These are phyloP conservation scores for Auanema sp. DNA, from an alignment of 2,888 invertebrate genomes.

Conservation along the genomic window DNA sequence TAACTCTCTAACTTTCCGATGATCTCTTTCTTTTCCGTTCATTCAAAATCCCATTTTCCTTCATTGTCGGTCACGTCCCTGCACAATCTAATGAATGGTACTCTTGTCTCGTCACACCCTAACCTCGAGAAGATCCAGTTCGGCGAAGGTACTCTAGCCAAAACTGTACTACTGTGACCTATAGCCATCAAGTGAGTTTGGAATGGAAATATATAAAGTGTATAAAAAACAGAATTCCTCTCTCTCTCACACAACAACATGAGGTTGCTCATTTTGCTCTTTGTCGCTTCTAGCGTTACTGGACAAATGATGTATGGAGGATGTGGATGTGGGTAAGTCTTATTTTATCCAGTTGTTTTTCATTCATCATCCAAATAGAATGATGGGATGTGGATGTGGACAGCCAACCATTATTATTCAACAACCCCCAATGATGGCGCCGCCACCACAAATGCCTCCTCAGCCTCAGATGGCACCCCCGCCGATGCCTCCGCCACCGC, in stretches of 20 bases:
- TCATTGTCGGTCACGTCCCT: too few species aligned
- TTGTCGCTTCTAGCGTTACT: background rate
- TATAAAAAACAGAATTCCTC: background rate
- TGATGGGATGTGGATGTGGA: constrained; percentile 28
- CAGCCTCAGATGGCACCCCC: constrained; percentile 12
- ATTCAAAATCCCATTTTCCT: too few species aligned
- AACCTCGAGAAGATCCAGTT: too few species aligned
- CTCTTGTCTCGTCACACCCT: too few species aligned
- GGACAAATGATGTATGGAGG: constrained; percentile 13
- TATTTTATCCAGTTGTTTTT: background rate
- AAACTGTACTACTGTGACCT: constrained; percentile 1
- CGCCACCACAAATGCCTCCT: constrained; percentile 20
- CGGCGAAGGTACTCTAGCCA: background rate
- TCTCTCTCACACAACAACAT: too few species aligned
- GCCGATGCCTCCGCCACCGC: too few species aligned
- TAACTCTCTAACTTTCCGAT: too few species aligned
- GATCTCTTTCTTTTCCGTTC: too few species aligned
- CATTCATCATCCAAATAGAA: constrained; percentile 5
- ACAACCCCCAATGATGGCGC: constrained; percentile 18
- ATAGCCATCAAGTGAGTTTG: background rate
- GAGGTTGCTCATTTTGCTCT: background rate
- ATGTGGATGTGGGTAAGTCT: constrained; percentile 22
- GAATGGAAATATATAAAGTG: background rate
- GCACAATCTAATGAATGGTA: too few species aligned
- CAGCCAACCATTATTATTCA: constrained; percentile 29